Conservation (phyloP, 2,113 vertebrate genomes). For the Xiphophorus couchianus region DNA sequence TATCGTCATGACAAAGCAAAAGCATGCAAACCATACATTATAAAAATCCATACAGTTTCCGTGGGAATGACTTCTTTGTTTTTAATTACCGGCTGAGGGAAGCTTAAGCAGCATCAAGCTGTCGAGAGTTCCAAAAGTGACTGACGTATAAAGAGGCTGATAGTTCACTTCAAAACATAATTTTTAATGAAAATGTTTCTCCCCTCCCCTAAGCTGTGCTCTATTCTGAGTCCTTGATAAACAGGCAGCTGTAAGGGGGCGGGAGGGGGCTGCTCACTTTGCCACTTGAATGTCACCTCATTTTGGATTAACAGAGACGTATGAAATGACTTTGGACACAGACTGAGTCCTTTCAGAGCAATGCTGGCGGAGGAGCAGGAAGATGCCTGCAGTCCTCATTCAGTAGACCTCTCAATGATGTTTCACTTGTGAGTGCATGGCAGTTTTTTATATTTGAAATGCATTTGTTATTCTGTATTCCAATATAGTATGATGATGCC, state of each 20-base stretch:
- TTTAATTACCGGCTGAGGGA: not conserved
- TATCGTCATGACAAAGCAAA: slow-evolving; percentile 1
- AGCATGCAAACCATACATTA: slow-evolving; percentile 36
- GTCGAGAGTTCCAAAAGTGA: slow-evolving; percentile 23
- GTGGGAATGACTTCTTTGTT: slow-evolving; percentile 7
- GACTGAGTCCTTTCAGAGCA: slow-evolving; percentile 20
- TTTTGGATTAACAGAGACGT: slow-evolving; percentile 54
- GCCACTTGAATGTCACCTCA: slow-evolving; percentile 48
- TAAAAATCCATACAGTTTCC: slow-evolving; percentile 33
- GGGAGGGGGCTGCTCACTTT: slow-evolving; percentile 18
- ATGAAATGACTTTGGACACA: slow-evolving; percentile 49
- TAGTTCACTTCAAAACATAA: slow-evolving; percentile 26
- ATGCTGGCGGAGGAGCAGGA: not conserved
- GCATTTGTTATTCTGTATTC: not conserved
- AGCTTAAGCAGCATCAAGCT: slow-evolving; percentile 14
- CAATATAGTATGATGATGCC: too few species aligned
- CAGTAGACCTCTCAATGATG: not conserved
- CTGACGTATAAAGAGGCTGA: slow-evolving; percentile 5
- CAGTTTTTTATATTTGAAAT: not conserved
- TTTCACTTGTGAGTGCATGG: not conserved
- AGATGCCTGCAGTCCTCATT: slow-evolving; percentile 26
- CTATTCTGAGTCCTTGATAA: slow-evolving; percentile 50
- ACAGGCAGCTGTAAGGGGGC: slow-evolving; percentile 18
- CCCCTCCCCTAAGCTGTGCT: slow-evolving; percentile 5
- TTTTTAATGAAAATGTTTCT: slow-evolving; percentile 25